These are phyloP conservation scores for Agrotis exclamationis DNA, from an alignment of 2,888 invertebrate genomes.

Conservation along the genomic window DNA sequence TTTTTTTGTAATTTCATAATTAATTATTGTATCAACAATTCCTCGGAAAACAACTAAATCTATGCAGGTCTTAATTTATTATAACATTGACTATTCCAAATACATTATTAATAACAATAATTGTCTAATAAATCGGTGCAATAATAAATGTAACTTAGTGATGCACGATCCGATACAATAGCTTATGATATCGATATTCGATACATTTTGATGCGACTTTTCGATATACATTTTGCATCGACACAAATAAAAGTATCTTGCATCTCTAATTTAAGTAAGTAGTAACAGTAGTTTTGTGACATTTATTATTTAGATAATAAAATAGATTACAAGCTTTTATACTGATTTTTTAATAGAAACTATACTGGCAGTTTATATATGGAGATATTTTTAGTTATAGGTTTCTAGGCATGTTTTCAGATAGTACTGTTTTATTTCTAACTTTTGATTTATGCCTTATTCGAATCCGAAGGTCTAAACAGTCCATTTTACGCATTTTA, in stretches of 20 bases:
- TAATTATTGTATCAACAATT: slow-evolving; percentile 39
- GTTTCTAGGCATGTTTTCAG: slow-evolving; percentile 27
- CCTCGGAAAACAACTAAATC: slow-evolving; percentile 32
- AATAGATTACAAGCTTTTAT: slow-evolving; percentile 14
- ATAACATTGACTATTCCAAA: slow-evolving; percentile 30
- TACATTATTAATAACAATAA: slow-evolving; percentile 39
- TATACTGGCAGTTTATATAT: slow-evolving; percentile 32
- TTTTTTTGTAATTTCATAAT: slow-evolving; percentile 14
- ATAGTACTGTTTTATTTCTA: slow-evolving; percentile 1
- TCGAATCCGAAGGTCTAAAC: too few relatives aligned
- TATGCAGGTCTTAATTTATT: slow-evolving; percentile 35
- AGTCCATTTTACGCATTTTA: too few relatives aligned
- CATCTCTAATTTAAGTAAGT: not conserved
- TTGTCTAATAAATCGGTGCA: slow-evolving; percentile 48
- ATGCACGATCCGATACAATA: too few relatives aligned
- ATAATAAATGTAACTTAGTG: slow-evolving; percentile 6
- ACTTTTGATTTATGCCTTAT: too few relatives aligned
- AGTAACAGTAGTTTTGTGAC: slow-evolving; percentile 15
- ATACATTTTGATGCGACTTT: too few relatives aligned
- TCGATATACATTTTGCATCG: too few relatives aligned
- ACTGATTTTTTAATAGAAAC: slow-evolving; percentile 11
- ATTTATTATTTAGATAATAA: slow-evolving; percentile 5
- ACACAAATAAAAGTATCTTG: too few relatives aligned
- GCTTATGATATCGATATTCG: too few relatives aligned
- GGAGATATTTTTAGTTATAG: not conserved